Percentiles rank a stretch among this genome's conserved stretches.
Evolutionary conservation across 2,113 vertebrate genomes (phyloP).

Genomic region (Rousettus leschenaultii): DNA sequence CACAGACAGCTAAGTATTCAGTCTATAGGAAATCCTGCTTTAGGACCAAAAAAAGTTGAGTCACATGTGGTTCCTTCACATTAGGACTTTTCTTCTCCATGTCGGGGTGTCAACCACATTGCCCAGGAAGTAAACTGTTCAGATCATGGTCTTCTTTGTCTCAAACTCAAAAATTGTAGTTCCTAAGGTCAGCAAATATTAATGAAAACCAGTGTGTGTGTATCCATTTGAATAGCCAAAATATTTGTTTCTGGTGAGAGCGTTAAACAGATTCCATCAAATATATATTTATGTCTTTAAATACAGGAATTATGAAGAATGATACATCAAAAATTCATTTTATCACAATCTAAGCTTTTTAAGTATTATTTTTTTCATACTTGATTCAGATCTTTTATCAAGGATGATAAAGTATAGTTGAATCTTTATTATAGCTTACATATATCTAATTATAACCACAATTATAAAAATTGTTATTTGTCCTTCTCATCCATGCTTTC

Average conservation of each 20-base stretch:
- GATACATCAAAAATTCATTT: not conserved
- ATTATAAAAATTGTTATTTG: not conserved
- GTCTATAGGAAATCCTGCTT: not conserved
- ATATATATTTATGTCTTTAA: conserved; percentile 32
- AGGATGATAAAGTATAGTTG: not conserved
- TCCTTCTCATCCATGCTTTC: not conserved
- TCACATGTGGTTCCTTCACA: not conserved
- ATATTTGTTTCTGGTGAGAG: not conserved
- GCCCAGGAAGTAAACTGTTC: not conserved
- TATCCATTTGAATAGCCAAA: not conserved
- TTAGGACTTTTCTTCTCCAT: not conserved
- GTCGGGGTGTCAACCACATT: not conserved
- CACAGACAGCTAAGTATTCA: not conserved
- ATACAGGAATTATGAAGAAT: conserved; percentile 24
- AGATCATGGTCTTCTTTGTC: not conserved
- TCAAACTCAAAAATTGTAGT: not conserved
- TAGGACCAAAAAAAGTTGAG: not conserved
- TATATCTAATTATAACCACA: not conserved
- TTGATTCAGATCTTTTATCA: not conserved
- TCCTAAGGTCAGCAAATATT: not conserved
- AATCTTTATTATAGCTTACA: not conserved
- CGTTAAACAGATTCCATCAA: conserved; percentile 16
- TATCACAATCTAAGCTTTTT: not conserved
- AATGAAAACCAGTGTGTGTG: not conserved
- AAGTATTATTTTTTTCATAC: not conserved